Evolutionary conservation across 2,888 invertebrate species (phyloP), one percentile per base, ranked within the genome.

Genomic region (Apodemia hepburni): DNA sequence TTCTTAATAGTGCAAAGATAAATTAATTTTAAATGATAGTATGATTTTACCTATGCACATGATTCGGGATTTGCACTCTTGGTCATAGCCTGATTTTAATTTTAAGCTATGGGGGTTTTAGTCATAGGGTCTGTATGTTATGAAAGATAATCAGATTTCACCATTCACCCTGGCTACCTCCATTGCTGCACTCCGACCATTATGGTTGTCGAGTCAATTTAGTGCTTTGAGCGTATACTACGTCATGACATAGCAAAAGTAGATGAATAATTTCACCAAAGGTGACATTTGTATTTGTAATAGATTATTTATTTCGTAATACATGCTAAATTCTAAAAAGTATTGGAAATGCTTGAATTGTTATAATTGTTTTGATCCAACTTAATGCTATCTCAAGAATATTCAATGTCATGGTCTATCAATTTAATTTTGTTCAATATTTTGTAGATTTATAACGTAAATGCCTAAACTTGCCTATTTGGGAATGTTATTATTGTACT

Each of bases 391-490:
- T 62, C 58, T 29, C 47, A 35, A 61, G 12, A 22, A 58, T 7
- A 15, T 76, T 79, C 81, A 83, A 83, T 84, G 85, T 87, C 86
- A 84, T 83, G 84, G 82, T 76, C 75, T 72, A 74, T 73, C 72
- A 73, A 74, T 68, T 70, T 71, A 64, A 61, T 61, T 59, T 58
- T 58, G 69, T 68, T 71, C 70, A 69, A 71, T 68, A 64, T 61
- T 57, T 57, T 49, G 29, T 58, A 17, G 58, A 58, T 45, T 58
- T 35, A 11, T 60, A 67, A 71, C 69, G 73, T 73, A 77, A 79
- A 82, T 84, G 87, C 87, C 87, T 87, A 81, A 81, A 78, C 86
- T 90, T 90, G 89, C 88, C 89, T 85, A 88, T 87, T 87, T 86
- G 80, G 77, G 77, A 74, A 61, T 70, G 63, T 65, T 69, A 64